Evolutionary conservation across 2,888 invertebrate genomes (phyloP), one percentile per base, ranked within the genome.

Genomic region (Parasteatoda lunata): DNA sequence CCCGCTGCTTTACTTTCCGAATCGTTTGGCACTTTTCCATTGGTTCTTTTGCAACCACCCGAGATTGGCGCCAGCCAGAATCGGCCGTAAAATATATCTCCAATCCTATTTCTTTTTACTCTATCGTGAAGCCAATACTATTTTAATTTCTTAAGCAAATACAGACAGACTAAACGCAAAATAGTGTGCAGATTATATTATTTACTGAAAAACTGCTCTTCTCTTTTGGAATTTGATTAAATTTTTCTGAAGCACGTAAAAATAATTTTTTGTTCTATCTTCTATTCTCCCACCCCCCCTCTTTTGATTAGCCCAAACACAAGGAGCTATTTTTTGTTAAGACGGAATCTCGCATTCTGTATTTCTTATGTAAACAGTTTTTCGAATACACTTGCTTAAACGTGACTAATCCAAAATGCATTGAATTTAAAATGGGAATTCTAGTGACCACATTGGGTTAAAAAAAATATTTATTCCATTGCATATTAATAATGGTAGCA

Each of bases 141-240:
- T 84, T 84, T 78, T 84, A 79, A 84, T 84, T 84, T 69, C 78
- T 84, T 84, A 51, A 73, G 69, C 84, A 84, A 84, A 84, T 79
- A 84, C 45, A 68, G 54, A 69, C 11, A 59, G n/a, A n/a, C 9
- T 13, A 59, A 9, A 59, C n/a, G 9, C 59, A 6, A 59, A 59
- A 9, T n/a, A n/a, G 59, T 59, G 11, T 9, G 11, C 59, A 59
- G n/a, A n/a, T 13, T 59, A 13, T 4, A 9, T 13, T 59, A 9
- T 11, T 9, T 13, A n/a, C 59, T 59, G n/a, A n/a, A 13, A n/a
- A 3, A 8, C 59, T 59, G 59, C 8, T n/a, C n/a, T 59, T 13
- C n/a, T n/a, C 9, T 49, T 11, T 49, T 9, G 7, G 49, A 51
- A 66, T 77, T 80, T 80, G 80, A 80, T 80, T 80, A 80, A 80